These are phyloP conservation scores for Agriotes lineatus DNA, from an alignment of 2,888 invertebrate species.

Conservation along the genomic window DNA sequence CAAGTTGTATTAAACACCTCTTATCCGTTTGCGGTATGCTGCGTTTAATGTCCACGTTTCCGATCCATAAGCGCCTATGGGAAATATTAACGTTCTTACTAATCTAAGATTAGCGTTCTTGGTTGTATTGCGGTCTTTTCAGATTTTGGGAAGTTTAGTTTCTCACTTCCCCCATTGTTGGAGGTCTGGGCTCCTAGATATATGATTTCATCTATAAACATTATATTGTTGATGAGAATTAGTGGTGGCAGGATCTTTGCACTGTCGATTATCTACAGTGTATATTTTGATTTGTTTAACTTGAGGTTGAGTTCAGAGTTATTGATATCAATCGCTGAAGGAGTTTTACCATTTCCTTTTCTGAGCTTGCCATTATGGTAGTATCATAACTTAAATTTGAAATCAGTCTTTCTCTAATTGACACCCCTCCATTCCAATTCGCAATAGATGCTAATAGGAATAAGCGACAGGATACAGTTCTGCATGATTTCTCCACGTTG, in stretches of 20 bases:
- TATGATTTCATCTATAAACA: neutral
- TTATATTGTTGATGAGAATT: neutral
- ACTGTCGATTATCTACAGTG: neutral
- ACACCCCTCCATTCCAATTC: neutral
- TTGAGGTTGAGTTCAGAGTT: neutral
- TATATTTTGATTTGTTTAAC: neutral
- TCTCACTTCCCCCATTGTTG: too few relatives aligned
- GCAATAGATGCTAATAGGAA: neutral
- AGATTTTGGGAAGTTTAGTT: neutral
- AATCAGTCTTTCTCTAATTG: neutral
- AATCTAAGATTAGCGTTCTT: neutral
- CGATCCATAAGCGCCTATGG: neutral
- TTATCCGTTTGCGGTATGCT: too few relatives aligned
- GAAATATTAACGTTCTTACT: neutral
- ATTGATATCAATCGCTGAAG: neutral
- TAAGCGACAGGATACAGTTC: neutral
- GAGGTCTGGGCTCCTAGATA: neutral
- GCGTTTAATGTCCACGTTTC: neutral
- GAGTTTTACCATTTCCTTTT: neutral
- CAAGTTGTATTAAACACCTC: too few relatives aligned
- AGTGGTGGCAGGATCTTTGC: neutral
- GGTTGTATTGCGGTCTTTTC: neutral
- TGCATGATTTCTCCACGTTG: neutral
- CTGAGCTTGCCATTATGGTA: neutral
- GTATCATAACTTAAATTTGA: neutral